phyloP scores from a whole-genome alignment of 2,888 invertebrate genomes.

The Branchellion lobata region DNA sequence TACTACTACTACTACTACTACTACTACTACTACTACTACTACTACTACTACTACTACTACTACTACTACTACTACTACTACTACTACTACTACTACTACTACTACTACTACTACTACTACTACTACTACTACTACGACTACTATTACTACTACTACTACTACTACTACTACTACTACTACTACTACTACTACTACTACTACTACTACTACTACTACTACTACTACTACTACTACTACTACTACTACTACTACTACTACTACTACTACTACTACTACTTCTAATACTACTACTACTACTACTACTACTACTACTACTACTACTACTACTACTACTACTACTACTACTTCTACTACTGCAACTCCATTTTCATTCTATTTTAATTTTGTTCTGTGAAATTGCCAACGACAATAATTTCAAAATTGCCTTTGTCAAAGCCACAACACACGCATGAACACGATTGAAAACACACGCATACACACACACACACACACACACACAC shows the following conservation, averaged over 20 bases:
- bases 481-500: too few relatives aligned
- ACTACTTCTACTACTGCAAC: neutral
- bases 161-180: constrained; percentile 39
- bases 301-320: constrained; percentile 18
- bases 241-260: constrained; percentile 37
- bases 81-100: constrained; percentile 37
- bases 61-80: constrained; percentile 30
- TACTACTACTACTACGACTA: constrained; percentile 37
- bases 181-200: constrained; percentile 36
- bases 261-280: constrained; percentile 33
- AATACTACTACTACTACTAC: constrained; percentile 23
- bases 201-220: constrained; percentile 39
- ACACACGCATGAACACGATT: too few relatives aligned
- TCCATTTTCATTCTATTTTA: too few relatives aligned
- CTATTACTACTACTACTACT: constrained; percentile 38
- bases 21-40: constrained; percentile 30
- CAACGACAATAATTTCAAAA: too few relatives aligned
- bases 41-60: constrained; percentile 32
- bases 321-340: constrained; percentile 23
- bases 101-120: constrained; percentile 39
- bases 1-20: constrained; percentile 32
- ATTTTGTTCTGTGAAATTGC: too few relatives aligned
- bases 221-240: constrained; percentile 39
- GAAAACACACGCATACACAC: too few relatives aligned
- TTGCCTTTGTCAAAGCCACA: too few relatives aligned